Base-by-base conservation (phyloP, 30 jellyfish, hydroid and myxozoan genomes). In the Hydractinia symbiolongicarpus region DNA sequence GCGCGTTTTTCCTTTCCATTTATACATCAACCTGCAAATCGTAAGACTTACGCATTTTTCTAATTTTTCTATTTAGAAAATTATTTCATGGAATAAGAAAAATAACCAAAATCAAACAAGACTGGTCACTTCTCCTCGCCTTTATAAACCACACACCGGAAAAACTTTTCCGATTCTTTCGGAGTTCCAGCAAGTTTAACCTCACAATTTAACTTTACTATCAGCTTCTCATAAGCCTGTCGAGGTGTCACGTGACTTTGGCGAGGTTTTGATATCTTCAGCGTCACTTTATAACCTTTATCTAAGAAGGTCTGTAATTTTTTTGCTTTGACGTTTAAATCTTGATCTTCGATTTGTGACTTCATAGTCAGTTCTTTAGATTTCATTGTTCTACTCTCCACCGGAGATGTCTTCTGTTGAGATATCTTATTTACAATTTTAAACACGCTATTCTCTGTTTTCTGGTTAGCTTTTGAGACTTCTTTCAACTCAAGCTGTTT, bases 401-500 rank as follows among this genome's bases (percentile, higher is more conserved):
- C 51, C 16, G 9, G 9, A 19, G 21, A 30, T 5, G 51, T 55
- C 14, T 40, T 20, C 4, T 40, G 64, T 40, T 49, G 66, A 55
- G 66, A 74, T 4, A 55, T 10, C 61, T 3, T 44, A 0, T 44
- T 17, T 9, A 77, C 55, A 3, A 77, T 21, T 57, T 77, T 77
- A 30, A 19, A 77, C 9, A 77, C 85, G 1, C 56, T 61, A 60
- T 77, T 61, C 8, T 53, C 30, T 21, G n/a, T 6, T 55, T 55
- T 77, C 11, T 77, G 55, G 57, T 54, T 19, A 17, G 13, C 40
- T 30, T 54, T 14, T 6, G 77, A 79, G 16, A 81, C 81, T 64
- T 77, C 81, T 53, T 77, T 75, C 9, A 89, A 72, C n/a, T 79
- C 78, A 20, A 83, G 66, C 8, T 81, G 83, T 66, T 64, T 79